phyloP scores from a whole-genome alignment of 2,888 invertebrate species.

The Andrena flavipes region DNA sequence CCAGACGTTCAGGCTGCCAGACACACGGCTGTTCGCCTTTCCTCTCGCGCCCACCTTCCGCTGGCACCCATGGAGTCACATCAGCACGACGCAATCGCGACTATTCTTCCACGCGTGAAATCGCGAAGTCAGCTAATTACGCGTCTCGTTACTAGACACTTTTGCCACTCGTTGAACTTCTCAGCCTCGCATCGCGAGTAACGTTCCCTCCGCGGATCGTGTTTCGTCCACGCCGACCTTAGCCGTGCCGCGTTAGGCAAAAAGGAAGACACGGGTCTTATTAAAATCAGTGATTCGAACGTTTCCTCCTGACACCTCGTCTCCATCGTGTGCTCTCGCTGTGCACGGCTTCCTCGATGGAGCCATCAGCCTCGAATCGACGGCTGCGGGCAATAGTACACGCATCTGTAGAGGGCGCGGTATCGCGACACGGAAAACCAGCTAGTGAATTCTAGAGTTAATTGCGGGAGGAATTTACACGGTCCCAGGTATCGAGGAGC shows the following conservation, averaged over 20 bases:
- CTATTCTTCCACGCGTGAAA: slow-evolving; percentile 52
- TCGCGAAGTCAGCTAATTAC: slow-evolving; percentile 64
- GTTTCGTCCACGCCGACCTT: not conserved
- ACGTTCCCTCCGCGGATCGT: not conserved
- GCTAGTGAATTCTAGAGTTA: not conserved
- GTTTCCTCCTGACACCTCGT: not conserved
- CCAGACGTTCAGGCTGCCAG: slow-evolving; percentile 42
- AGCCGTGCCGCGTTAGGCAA: not conserved
- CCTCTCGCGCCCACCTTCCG: slow-evolving; percentile 2
- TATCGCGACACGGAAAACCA: not conserved
- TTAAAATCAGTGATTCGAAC: not conserved
- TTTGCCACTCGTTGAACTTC: slow-evolving; percentile 18
- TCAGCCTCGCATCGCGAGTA: not conserved
- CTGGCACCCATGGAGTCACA: slow-evolving; percentile 35
- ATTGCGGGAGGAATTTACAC: not conserved
- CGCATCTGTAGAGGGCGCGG: not conserved
- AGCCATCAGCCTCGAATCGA: slow-evolving; percentile 15
- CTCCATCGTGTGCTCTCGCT: not conserved
- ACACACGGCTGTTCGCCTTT: slow-evolving; percentile 45
- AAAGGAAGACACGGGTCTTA: not conserved
- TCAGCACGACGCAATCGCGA: slow-evolving; percentile 56
- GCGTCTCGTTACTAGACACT: slow-evolving; percentile 57
- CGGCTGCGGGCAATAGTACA: not conserved
- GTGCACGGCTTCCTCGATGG: not conserved
- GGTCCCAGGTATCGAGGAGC: not conserved